A percentile compares a stretch with the other conserved stretches of the same genome.
Evolutionary conservation across 2,888 invertebrate genomes (phyloP).

Genomic region (Mesochorus sp.): DNA sequence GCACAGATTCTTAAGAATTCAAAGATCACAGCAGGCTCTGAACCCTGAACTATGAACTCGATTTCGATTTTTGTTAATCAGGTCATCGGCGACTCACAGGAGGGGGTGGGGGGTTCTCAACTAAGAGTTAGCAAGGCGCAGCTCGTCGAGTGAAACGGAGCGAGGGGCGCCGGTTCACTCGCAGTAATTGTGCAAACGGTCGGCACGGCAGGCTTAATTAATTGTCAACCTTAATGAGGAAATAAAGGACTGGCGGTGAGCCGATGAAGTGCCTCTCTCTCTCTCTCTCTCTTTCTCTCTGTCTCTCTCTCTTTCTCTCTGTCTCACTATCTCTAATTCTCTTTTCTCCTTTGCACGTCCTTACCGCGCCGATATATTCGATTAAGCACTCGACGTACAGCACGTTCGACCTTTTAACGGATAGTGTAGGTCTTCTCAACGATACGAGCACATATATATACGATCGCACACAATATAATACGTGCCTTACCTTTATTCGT

Average conservation of each 20-base stretch:
- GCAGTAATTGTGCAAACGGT: slow-evolving; percentile 59
- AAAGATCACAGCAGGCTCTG: background rate
- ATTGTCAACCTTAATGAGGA: slow-evolving; percentile 66
- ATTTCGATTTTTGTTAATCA: slow-evolving; percentile 50
- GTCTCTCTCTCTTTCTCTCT: background rate
- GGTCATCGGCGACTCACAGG: slow-evolving; percentile 42
- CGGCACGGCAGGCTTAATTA: slow-evolving; percentile 60
- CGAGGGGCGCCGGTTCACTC: slow-evolving; percentile 37
- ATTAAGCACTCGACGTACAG: slow-evolving; percentile 59
- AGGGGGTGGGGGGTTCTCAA: background rate
- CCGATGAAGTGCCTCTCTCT: too few species aligned
- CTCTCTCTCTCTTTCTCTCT: background rate
- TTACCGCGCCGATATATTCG: slow-evolving; percentile 53
- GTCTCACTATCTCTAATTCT: background rate
- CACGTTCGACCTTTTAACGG: slow-evolving; percentile 56
- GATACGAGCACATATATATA: slow-evolving; percentile 17
- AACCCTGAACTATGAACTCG: slow-evolving; percentile 26
- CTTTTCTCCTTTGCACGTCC: slow-evolving; percentile 10
- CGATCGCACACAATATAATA: slow-evolving; percentile 4
- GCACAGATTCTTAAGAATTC: background rate
- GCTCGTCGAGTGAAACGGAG: slow-evolving; percentile 41
- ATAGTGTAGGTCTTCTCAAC: slow-evolving; percentile 43
- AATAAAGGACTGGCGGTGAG: slow-evolving; percentile 57
- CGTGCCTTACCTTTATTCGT: slow-evolving; percentile 38
- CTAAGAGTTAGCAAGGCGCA: slow-evolving; percentile 20